Evolutionary conservation across 2,797 vertebrate species (phyloP).

Genomic region (Lithobates sylvaticus): DNA sequence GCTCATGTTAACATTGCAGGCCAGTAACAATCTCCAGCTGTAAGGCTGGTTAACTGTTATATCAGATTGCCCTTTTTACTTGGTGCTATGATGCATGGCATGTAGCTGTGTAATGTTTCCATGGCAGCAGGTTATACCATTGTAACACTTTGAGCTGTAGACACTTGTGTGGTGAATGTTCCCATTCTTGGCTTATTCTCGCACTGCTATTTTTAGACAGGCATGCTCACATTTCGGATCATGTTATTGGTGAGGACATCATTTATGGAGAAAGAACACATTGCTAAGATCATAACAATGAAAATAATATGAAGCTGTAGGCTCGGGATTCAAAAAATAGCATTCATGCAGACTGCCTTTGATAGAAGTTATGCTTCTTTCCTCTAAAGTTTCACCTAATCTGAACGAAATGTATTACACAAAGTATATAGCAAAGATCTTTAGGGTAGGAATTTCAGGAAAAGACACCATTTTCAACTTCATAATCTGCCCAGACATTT

Average conservation of each 20-base stretch:
- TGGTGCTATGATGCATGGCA: constrained; percentile 6
- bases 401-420: too few species aligned
- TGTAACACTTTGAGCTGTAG: constrained; percentile 36
- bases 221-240: constrained; percentile 68
- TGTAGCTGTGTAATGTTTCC: constrained; percentile 56
- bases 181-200: constrained; percentile 60
- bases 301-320: constrained; percentile 2
- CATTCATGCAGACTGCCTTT: too few species aligned
- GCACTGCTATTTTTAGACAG: constrained; percentile 73
- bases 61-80: background rate
- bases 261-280: constrained; percentile 44
- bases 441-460: too few species aligned
- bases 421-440: too few species aligned
- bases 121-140: constrained; percentile 61
- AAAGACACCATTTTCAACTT: too few species aligned
- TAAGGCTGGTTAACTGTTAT: background rate
- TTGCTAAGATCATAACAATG: constrained; percentile 23
- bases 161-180: constrained; percentile 58
- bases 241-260: constrained; percentile 65
- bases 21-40: background rate
- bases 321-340: background rate
- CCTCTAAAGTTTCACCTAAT: too few species aligned
- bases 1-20: constrained; percentile 7
- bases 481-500: too few species aligned
- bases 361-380: too few species aligned